A percentile compares a stretch with the other conserved stretches of the same genome.
Conservation (phyloP, 2,113 vertebrate species). For the Myrmecophaga tridactyla region DNA sequence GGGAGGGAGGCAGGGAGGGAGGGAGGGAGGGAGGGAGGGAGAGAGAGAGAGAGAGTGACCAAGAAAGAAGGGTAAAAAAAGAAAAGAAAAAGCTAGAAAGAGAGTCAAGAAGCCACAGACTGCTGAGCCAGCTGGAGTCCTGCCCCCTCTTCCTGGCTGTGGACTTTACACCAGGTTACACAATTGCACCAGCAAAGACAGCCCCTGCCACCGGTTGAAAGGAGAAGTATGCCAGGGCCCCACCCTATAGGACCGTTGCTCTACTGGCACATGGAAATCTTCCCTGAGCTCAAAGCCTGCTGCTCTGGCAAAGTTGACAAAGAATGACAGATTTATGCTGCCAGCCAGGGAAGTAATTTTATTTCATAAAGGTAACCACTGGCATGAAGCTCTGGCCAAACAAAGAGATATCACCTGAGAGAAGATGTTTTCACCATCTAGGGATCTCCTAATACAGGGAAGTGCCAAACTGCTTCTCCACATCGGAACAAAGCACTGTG, state of each 20-base stretch:
- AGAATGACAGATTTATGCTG: constrained; percentile 24
- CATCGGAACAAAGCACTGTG: constrained; percentile 10
- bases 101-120: constrained; percentile 56
- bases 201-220: constrained; percentile 45
- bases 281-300: constrained; percentile 61
- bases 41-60: too few relatives aligned
- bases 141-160: constrained; percentile 62
- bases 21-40: too few relatives aligned
- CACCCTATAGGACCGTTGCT: constrained; percentile 52
- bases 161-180: constrained; percentile 77
- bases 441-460: not conserved
- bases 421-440: constrained; percentile 17
- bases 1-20: too few relatives aligned
- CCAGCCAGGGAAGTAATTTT: constrained; percentile 57
- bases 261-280: constrained; percentile 69
- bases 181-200: constrained; percentile 63
- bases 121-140: constrained; percentile 75
- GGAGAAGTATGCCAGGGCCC: constrained; percentile 40
- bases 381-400: constrained; percentile 19
- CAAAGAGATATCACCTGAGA: constrained; percentile 7
- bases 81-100: constrained; percentile 75
- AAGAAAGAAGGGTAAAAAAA: too few relatives aligned
- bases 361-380: constrained; percentile 63
- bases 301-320: constrained; percentile 73
- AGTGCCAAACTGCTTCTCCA: constrained; percentile 32